These are phyloP conservation scores for Syngnathoides biaculeatus DNA, from an alignment of 2,113 vertebrate species.

Conservation along the genomic window DNA sequence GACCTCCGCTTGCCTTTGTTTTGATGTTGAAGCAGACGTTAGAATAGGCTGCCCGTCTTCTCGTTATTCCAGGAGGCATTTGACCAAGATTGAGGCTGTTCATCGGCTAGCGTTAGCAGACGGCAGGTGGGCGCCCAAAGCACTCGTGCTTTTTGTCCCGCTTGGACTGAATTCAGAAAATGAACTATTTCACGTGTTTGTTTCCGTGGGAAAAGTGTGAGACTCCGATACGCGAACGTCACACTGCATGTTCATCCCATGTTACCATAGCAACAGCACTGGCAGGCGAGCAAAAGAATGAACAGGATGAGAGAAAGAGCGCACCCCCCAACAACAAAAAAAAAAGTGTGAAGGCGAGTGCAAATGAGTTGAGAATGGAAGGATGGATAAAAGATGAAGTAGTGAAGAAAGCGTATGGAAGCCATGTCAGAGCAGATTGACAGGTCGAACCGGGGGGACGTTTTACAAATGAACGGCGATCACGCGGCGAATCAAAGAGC, in stretches of 20 bases:
- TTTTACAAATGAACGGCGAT: neutral
- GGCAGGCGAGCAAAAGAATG: slow-evolving; percentile 40
- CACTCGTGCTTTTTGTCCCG: too few relatives aligned
- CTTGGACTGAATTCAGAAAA: neutral
- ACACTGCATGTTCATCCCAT: slow-evolving; percentile 27
- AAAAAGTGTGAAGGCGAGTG: neutral
- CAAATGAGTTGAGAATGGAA: slow-evolving; percentile 7
- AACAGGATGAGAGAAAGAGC: slow-evolving; percentile 11
- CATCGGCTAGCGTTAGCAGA: too few relatives aligned
- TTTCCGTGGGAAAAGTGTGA: neutral
- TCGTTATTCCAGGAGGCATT: too few relatives aligned
- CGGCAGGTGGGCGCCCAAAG: too few relatives aligned
- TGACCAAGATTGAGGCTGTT: too few relatives aligned
- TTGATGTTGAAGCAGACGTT: too few relatives aligned
- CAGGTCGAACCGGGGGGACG: neutral
- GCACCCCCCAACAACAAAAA: neutral
- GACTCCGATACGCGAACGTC: slow-evolving; percentile 35
- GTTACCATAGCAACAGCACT: slow-evolving; percentile 64
- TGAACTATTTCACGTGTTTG: neutral
- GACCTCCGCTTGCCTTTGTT: too few relatives aligned
- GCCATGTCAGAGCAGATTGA: neutral
- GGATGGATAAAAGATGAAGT: slow-evolving; percentile 17
- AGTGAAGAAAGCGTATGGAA: neutral
- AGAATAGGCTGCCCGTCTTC: too few relatives aligned
- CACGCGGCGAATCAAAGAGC: neutral